Base-by-base conservation (phyloP, 1,140 invertebrate species). In the Zaprionus africanus region DNA sequence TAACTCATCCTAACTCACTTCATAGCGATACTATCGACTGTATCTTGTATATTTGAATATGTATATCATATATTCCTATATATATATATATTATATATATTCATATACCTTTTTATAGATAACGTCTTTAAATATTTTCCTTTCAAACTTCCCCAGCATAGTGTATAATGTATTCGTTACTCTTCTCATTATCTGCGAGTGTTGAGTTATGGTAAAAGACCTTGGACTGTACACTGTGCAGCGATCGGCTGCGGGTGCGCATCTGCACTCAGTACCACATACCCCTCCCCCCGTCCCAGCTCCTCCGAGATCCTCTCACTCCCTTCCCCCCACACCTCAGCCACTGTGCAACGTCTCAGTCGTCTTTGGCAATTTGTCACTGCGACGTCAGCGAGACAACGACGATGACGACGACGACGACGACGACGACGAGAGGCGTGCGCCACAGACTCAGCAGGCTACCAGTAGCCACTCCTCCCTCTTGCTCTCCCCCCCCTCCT, bases 151-250 rank as follows among this genome's bases (percentile, higher is more conserved):
- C 9, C 17, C 4, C 11, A 24, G 6, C 7, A 26, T 12, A 38
- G 53, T 19, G 26, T 3, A 4, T 57, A 60, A 36, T 26, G 54
- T 31, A 71, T 59, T 59, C 12, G 19, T 57, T 15, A 9, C 22
- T 46, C 38, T 36, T 31, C 26, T n/a, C 82, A 77, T 78, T 79
- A 83, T 81, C 70, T 80, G 67, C 69, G 60, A 22, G 53, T 65
- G 78, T 73, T 90, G 79, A 88, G 66, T 88, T 88, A 88, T 88
- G 68, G 81, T 78, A 90, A 85, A 88, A 84, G 81, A 88, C 84
- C 84, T 90, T 88, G 84, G 84, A 83, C 73, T 87, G 72, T 72
- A 82, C 49, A 70, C 66, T 19, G 65, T 54, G 15, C 9, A n/a
- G 59, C 57, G 46, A 54, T 59, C 38, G 34, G 17, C 51, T 73